Base-by-base conservation (phyloP, 2,113 vertebrate genomes). In the Bubo bubo region DNA sequence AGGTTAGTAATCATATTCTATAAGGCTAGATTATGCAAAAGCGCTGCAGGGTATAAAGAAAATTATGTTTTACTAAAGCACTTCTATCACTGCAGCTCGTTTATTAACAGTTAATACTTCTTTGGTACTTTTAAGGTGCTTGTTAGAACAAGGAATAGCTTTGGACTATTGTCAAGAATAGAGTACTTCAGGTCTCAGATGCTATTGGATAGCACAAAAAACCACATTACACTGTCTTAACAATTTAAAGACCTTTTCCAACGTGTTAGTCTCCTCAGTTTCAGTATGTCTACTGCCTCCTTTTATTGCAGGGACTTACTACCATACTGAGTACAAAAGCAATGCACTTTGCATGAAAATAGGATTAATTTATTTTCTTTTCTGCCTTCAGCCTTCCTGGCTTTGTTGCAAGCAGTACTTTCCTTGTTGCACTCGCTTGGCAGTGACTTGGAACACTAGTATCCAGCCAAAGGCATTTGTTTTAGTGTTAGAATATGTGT, bases 401-500 rank as follows among this genome's bases (percentile, higher is more conserved):
- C 88, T 93, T 75, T 81, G 56, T 34, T 97, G 43, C 76, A 92
- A 88, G 75, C 56, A 91, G 74, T 52, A 88, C 97, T 97, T 96
- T 96, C 90, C 76, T 82, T 83, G 59, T 79, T 97, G 86, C 86
- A 93, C 95, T 96, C 7, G 16, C 43, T 56, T 96, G 97, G 98
- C 98, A 98, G 98, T 95, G 94, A 60, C 62, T 85, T 86, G 94
- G 94, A 98, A 97, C 96, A 91, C 79, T 75, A 93, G 24, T 37
- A n/a, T 43, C 30, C 56, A 59, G 34, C 52, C 79, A 80, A 59
- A 49, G 64, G 85, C 59, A 35, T 28, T 77, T 73, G 64, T 90
- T 90, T 79, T 63, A 82, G 83, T 32, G 45, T 98, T 95, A 99
- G 97, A 99, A 99, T 75, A 99, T 98, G 55, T 99, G 98, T 67